Evolutionary conservation across 2,888 invertebrate genomes (phyloP), one percentile per base, ranked within the genome.

Genomic region (Nomada lathburiana): DNA sequence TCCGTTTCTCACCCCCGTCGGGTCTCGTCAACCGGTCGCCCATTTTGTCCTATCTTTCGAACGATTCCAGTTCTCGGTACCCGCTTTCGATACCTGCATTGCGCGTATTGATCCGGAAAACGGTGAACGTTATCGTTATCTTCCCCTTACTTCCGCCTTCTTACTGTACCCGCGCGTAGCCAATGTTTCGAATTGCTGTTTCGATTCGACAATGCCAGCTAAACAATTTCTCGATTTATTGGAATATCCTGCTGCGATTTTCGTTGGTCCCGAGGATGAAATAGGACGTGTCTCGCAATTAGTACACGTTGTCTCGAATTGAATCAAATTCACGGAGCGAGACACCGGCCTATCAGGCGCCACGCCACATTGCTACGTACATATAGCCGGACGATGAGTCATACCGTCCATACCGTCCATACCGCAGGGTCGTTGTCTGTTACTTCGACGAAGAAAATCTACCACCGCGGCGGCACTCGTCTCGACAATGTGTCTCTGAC

Each of bases 381-480:
- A 62, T 80, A 72, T 75, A 83, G 78, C 80, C 71, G 83, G 75
- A 82, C 83, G 83, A 83, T 87, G 87, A 87, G 85, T 87, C 87
- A 87, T 55, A 44, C 64, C 67, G 67, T 50, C 65, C 87, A 87
- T 55, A 44, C 64, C 67, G 67, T 50, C 65, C 68, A 26, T 63
- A 47, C 73, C 80, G 44, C 7, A 78, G 65, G 78, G 79, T 83
- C 81, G 81, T 76, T 69, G 86, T 83, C 78, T 63, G 72, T 62
- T 36, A 26, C 50, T 67, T 72, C 63, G 52, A 65, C 60, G 36
- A 57, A 78, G 63, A 26, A 44, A 63, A 68, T n/a, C 29, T 20
- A 55, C 60, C 77, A 3, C 59, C 20, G 29, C 50, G 60, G 36
- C 42, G 16, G 20, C n/a, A 7, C 29, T 3, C 13, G 3, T 42